Percentiles rank a stretch among this genome's conserved stretches.
Evolutionary conservation across 2,797 vertebrate genomes (phyloP).

Genomic region (Psittacula echo): DNA sequence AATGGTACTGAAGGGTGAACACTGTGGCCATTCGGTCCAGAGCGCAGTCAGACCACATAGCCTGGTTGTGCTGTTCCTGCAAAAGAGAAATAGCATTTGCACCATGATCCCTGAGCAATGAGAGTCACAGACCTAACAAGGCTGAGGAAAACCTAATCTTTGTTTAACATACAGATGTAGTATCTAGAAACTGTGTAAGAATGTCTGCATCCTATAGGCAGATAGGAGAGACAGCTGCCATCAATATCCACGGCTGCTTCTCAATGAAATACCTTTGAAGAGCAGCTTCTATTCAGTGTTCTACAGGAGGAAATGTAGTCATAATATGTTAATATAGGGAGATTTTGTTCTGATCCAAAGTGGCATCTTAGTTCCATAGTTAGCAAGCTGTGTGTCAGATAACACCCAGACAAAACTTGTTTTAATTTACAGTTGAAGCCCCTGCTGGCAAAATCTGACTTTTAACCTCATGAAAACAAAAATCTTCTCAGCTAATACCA

Average conservation of each 20-base stretch:
- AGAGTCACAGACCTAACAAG: not conserved
- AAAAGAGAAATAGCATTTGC: not conserved
- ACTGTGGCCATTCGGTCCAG: not conserved
- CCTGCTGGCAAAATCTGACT: not conserved
- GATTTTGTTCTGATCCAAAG: not conserved
- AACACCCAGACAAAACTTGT: not conserved
- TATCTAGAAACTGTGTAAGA: not conserved
- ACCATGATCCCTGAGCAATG: not conserved
- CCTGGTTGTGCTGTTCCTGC: not conserved
- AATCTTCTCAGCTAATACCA: not conserved
- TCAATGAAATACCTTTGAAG: not conserved
- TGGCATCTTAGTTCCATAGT: not conserved
- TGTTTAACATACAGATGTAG: not conserved
- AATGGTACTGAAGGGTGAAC: not conserved
- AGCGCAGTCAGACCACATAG: accelerated
- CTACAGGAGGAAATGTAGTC: not conserved
- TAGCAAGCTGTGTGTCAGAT: not conserved
- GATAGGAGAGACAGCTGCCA: not conserved
- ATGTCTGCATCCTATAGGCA: not conserved
- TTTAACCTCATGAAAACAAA: not conserved
- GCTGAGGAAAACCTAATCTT: not conserved
- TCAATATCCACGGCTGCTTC: not conserved
- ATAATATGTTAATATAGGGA: not conserved
- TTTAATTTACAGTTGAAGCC: not conserved
- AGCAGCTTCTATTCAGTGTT: not conserved